A percentile compares a stretch with the other conserved stretches of the same genome.
These are phyloP conservation scores for Acutogordius australiensis DNA, from an alignment of 2,888 invertebrate species.

Conservation along the genomic window DNA sequence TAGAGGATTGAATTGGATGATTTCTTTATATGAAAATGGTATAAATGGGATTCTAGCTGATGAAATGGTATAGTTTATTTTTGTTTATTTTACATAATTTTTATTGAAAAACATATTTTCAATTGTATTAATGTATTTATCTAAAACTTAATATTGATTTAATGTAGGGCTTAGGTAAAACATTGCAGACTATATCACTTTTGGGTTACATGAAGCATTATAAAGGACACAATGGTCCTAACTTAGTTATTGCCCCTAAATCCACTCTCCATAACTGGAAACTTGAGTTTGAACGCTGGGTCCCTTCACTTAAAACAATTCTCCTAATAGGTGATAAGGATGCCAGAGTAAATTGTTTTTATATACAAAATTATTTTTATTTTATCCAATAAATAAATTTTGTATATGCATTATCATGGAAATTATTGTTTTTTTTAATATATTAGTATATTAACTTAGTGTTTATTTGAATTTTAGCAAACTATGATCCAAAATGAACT, in stretches of 20 bases:
- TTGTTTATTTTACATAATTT: constrained; percentile 11
- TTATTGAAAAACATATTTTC: too few relatives aligned
- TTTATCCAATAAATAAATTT: background rate
- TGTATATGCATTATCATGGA: background rate
- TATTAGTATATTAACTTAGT: background rate
- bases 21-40: constrained; percentile 82
- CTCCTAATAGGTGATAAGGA: constrained; percentile 83
- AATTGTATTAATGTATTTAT: too few relatives aligned
- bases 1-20: constrained; percentile 95
- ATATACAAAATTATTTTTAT: background rate
- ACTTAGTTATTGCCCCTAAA: constrained; percentile 92
- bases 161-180: constrained; percentile 70
- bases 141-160: too few relatives aligned
- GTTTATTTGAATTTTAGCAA: constrained; percentile 31
- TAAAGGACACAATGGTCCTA: constrained; percentile 63
- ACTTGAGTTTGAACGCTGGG: constrained; percentile 90
- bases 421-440: background rate
- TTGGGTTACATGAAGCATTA: constrained; percentile 87
- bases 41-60: constrained; percentile 95
- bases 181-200: constrained; percentile 81
- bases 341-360: too few relatives aligned
- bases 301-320: constrained; percentile 57
- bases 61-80: constrained; percentile 41
- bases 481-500: constrained; percentile 55
- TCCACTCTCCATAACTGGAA: constrained; percentile 93